A percentile compares a stretch with the other conserved stretches of the same genome.
These are phyloP conservation scores for Cyrtorhinus lividipennis DNA, from an alignment of 1,140 invertebrate genomes.

Conservation along the genomic window DNA sequence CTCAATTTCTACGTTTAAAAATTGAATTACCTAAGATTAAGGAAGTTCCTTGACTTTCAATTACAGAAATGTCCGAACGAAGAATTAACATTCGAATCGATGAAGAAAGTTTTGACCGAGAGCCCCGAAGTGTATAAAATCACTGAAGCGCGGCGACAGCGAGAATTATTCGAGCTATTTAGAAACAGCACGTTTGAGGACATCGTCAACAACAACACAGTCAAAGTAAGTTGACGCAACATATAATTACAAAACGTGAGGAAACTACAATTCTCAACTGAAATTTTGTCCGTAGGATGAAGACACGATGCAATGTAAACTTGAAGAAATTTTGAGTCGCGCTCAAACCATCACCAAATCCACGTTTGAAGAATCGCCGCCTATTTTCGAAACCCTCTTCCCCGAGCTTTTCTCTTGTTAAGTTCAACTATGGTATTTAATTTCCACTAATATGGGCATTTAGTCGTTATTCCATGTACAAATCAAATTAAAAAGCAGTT, in stretches of 20 bases:
- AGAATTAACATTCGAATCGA: constrained; percentile 71
- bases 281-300: constrained; percentile 47
- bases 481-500: too few species aligned
- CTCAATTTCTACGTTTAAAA: too few species aligned
- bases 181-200: constrained; percentile 76
- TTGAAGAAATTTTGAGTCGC: constrained; percentile 36
- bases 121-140: constrained; percentile 51
- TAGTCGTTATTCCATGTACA: too few species aligned
- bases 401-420: background rate
- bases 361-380: background rate
- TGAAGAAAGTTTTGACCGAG: constrained; percentile 73
- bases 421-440: too few species aligned
- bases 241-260: too few species aligned
- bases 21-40: too few species aligned
- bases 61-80: constrained; percentile 46
- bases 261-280: background rate
- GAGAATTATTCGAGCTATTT: constrained; percentile 55
- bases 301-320: constrained; percentile 60
- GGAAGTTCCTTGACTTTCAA: too few species aligned
- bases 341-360: background rate
- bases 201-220: constrained; percentile 38
- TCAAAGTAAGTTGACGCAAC: too few species aligned
- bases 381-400: background rate
- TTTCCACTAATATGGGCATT: too few species aligned
- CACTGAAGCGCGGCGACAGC: constrained; percentile 53